Percentiles rank a stretch among this genome's conserved stretches.
phyloP scores from a whole-genome alignment of 2,797 vertebrate species.

The Sebastes diploproa region DNA sequence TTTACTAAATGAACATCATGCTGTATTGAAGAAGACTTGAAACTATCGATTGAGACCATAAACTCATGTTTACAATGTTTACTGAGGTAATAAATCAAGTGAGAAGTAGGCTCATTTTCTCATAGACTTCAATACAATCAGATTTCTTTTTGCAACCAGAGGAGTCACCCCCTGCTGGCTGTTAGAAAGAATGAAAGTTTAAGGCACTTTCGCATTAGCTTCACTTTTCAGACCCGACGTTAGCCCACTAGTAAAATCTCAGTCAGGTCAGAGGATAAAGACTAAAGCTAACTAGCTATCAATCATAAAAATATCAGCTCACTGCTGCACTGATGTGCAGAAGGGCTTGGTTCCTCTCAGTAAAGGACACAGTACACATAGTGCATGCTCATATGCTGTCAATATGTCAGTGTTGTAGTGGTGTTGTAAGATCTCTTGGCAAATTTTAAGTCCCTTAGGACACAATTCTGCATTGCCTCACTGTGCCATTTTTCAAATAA shows the following conservation, averaged over 20 bases:
- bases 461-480: neutral
- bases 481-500: neutral
- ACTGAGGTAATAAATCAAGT: too few relatives aligned
- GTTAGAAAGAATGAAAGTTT: too few relatives aligned
- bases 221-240: too few relatives aligned
- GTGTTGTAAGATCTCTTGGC: neutral
- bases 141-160: too few relatives aligned
- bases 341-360: neutral
- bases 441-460: neutral
- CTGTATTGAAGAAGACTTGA: too few relatives aligned
- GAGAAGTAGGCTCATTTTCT: too few relatives aligned
- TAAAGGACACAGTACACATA: neutral
- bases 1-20: too few relatives aligned
- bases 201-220: too few relatives aligned
- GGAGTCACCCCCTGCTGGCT: too few relatives aligned
- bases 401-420: neutral
- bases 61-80: too few relatives aligned
- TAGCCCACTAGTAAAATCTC: neutral
- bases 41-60: too few relatives aligned
- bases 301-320: neutral
- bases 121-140: too few relatives aligned
- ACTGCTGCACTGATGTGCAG: neutral
- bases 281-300: neutral
- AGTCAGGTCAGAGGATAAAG: neutral
- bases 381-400: neutral